Evolutionary conservation across 2,888 invertebrate genomes (phyloP).

Genomic region (Stenodera caucasica): DNA sequence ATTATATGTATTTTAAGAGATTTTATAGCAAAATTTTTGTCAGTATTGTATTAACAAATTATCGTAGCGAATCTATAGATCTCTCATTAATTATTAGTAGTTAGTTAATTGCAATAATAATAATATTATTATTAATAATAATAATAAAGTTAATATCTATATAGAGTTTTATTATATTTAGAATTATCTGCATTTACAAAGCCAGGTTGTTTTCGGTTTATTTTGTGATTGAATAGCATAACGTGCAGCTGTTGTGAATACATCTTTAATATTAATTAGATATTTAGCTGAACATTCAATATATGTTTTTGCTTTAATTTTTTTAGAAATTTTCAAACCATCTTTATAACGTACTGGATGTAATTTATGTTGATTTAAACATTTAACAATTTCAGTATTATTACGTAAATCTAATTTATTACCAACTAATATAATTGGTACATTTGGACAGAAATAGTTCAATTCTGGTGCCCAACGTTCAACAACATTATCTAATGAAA

Average conservation of each 20-base stretch:
- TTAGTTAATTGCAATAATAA: background rate
- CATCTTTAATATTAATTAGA: slow-evolving; percentile 63
- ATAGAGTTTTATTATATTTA: background rate
- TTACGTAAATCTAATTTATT: slow-evolving; percentile 61
- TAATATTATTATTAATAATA: slow-evolving; percentile 3
- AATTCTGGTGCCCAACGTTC: slow-evolving; percentile 68
- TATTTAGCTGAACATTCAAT: slow-evolving; percentile 67
- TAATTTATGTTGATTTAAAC: slow-evolving; percentile 59
- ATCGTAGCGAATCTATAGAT: slow-evolving; percentile 15
- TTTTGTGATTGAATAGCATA: background rate
- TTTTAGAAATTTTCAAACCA: slow-evolving; percentile 60
- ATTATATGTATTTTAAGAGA: slow-evolving; percentile 36
- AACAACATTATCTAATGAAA: slow-evolving; percentile 64
- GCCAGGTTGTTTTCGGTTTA: background rate
- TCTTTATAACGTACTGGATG: slow-evolving; percentile 60
- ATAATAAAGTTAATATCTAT: slow-evolving; percentile 6
- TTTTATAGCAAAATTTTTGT: slow-evolving; percentile 17
- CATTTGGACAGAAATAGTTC: slow-evolving; percentile 64
- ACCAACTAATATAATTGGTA: slow-evolving; percentile 65
- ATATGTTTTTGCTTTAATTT: slow-evolving; percentile 62
- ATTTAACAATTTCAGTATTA: slow-evolving; percentile 50
- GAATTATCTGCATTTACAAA: slow-evolving; percentile 3
- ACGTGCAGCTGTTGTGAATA: slow-evolving; percentile 64
- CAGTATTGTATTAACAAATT: slow-evolving; percentile 14
- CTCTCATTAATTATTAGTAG: slow-evolving; percentile 11